phyloP scores from a whole-genome alignment of 2,113 vertebrate species.

The Esox niger region DNA sequence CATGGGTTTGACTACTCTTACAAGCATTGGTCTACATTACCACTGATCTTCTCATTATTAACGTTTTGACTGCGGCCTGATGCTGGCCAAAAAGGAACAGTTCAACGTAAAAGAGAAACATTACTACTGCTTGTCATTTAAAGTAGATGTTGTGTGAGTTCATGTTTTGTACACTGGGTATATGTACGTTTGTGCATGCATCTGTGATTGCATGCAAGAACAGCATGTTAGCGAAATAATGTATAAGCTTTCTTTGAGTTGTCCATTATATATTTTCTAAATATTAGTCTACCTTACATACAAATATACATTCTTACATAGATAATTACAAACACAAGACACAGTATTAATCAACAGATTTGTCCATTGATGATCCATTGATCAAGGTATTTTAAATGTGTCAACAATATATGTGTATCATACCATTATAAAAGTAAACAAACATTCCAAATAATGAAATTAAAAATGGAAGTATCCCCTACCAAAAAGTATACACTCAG shows the following conservation, averaged over 20 bases:
- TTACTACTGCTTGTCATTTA: background rate
- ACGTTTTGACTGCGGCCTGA: background rate
- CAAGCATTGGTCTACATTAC: no score
- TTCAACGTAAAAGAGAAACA: conserved; percentile 17
- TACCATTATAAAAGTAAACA: conserved; percentile 66
- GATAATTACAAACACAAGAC: conserved; percentile 69
- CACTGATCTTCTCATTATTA: conserved; percentile 22
- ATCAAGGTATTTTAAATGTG: conserved; percentile 31
- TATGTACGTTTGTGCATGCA: background rate
- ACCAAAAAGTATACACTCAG: conserved; percentile 11
- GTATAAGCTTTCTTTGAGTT: conserved; percentile 50
- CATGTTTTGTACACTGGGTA: conserved; percentile 22
- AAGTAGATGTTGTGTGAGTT: background rate
- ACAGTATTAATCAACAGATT: conserved; percentile 57
- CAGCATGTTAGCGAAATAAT: conserved; percentile 36
- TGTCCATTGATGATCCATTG: conserved; percentile 51
- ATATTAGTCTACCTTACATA: conserved; percentile 69
- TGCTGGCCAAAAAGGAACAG: conserved; percentile 10
- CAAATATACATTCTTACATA: conserved; percentile 73
- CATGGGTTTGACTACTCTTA: no score
- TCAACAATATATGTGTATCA: conserved; percentile 58
- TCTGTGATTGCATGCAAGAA: conserved; percentile 20
- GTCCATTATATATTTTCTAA: conserved; percentile 62
- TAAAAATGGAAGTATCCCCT: conserved; percentile 48
- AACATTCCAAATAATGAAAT: conserved; percentile 57